Conservation (phyloP, 2,113 vertebrate species). For the Spheniscus mendiculus region DNA sequence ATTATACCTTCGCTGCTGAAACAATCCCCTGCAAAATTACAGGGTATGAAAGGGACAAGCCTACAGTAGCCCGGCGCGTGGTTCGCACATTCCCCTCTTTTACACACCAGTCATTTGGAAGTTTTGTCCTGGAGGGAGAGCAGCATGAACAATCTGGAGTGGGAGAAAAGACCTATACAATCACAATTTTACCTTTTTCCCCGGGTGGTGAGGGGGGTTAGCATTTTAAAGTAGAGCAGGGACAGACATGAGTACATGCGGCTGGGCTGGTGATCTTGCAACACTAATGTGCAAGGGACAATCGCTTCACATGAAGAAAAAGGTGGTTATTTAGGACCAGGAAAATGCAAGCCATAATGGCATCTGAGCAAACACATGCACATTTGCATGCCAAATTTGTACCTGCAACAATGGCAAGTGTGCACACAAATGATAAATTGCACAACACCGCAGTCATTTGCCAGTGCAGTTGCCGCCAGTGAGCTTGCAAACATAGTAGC, state of each 20-base stretch:
- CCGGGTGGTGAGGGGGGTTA: accelerated
- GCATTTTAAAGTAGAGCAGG: neutral
- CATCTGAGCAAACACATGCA: neutral
- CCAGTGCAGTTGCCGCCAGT: neutral
- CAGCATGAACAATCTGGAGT: neutral
- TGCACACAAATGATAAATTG: neutral
- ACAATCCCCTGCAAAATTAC: constrained; percentile 45
- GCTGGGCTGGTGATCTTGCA: accelerated
- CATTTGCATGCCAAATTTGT: neutral
- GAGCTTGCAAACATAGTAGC: neutral
- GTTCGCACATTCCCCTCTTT: neutral
- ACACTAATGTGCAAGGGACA: neutral
- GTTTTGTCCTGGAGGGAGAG: neutral
- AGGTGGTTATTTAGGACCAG: neutral
- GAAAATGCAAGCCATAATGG: neutral
- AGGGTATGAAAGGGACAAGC: neutral
- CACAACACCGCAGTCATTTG: neutral
- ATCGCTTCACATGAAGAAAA: neutral
- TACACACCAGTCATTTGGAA: neutral
- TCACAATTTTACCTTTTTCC: neutral
- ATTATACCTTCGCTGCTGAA: constrained; percentile 42
- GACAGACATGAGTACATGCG: accelerated
- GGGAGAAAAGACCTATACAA: neutral
- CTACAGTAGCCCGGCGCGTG: neutral
- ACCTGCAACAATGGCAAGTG: neutral